Conservation (phyloP, 1,140 invertebrate species). For the Drosophila nannoptera region DNA sequence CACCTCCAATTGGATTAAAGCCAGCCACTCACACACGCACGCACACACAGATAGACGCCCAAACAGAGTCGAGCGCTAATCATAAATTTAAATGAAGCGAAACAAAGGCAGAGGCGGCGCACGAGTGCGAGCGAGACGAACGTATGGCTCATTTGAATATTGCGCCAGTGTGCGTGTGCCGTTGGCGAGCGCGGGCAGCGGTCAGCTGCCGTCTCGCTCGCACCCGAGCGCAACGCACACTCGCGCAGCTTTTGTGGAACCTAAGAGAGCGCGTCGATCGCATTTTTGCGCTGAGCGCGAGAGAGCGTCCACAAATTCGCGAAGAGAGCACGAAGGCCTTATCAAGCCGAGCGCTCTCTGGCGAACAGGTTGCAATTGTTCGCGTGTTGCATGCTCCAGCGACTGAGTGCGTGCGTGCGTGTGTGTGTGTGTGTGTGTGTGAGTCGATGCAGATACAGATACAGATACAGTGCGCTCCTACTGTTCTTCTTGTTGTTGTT, state of each 20-base stretch:
- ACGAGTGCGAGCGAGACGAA: conserved; percentile 37
- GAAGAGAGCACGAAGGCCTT: conserved; percentile 2
- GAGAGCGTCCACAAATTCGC: background rate
- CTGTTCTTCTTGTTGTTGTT: conserved; percentile 5
- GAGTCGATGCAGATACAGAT: conserved; percentile 37
- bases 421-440: conserved; percentile 24
- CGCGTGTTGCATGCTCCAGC: conserved; percentile 56
- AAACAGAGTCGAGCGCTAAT: conserved; percentile 42
- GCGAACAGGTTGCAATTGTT: conserved; percentile 38
- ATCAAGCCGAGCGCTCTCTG: conserved; percentile 10
- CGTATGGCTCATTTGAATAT: conserved; percentile 62
- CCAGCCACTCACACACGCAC: conserved; percentile 10
- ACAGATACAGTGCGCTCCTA: conserved; percentile 11
- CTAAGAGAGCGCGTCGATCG: conserved; percentile 55
- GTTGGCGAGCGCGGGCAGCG: conserved; percentile 14
- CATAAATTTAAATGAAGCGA: conserved; percentile 70
- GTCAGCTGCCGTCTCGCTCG: conserved; percentile 43
- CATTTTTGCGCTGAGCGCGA: conserved; percentile 20
- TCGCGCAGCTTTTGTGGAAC: conserved; percentile 64
- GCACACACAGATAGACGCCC: background rate
- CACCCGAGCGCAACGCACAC: conserved; percentile 37
- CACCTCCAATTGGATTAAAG: conserved; percentile 74
- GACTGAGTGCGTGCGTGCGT: conserved; percentile 16
- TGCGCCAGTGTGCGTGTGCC: conserved; percentile 39
- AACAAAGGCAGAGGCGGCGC: conserved; percentile 1